These are phyloP conservation scores for Ceratina australensis DNA, from an alignment of 1,140 invertebrate species.

Conservation along the genomic window DNA sequence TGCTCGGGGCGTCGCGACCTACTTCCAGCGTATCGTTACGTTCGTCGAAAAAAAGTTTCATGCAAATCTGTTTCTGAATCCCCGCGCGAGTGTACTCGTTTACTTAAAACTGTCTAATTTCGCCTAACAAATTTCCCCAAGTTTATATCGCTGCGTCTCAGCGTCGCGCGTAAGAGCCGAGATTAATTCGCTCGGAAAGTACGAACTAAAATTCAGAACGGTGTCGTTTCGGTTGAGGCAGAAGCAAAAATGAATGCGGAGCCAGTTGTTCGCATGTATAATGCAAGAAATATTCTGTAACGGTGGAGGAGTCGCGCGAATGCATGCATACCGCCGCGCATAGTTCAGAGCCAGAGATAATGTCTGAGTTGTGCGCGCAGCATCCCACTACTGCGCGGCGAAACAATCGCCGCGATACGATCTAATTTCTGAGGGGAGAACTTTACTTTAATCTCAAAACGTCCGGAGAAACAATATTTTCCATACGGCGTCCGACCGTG, in stretches of 20 bases:
- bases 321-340: neutral
- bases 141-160: too few species aligned
- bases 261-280: neutral
- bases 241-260: neutral
- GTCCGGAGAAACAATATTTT: constrained; percentile 25
- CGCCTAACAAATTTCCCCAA: too few species aligned
- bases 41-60: neutral
- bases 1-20: neutral
- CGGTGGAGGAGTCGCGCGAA: neutral
- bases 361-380: constrained; percentile 1
- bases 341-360: constrained; percentile 23
- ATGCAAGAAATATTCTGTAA: constrained; percentile 17
- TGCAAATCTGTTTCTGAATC: neutral
- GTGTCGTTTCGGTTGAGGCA: neutral
- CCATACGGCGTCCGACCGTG: constrained; percentile 2
- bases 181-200: neutral
- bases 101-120: too few species aligned
- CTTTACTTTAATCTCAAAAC: constrained; percentile 30
- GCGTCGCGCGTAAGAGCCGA: neutral
- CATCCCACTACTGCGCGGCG: neutral
- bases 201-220: neutral
- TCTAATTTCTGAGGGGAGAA: constrained; percentile 10
- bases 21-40: neutral
- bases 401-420: constrained; percentile 25
- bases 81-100: too few species aligned